Conservation (phyloP, 2,888 invertebrate genomes). For the Phyllotreta striolata region DNA sequence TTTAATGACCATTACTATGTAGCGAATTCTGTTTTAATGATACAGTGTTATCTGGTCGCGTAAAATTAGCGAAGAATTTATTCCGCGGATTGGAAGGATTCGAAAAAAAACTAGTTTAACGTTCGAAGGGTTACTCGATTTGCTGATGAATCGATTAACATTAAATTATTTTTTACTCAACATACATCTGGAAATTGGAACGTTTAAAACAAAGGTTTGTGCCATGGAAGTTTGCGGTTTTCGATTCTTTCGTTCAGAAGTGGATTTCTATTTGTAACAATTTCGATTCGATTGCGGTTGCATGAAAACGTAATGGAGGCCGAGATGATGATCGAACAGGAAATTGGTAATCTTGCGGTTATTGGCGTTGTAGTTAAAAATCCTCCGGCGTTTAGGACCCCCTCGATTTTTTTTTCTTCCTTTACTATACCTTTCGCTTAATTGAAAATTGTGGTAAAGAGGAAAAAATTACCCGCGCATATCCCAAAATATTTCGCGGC, state of each 20-base stretch:
- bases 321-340: slow-evolving; percentile 49
- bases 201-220: slow-evolving; percentile 3
- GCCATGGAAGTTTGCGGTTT: slow-evolving; percentile 23
- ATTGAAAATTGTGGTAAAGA: no score
- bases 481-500: no score
- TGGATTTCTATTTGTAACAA: slow-evolving; percentile 43
- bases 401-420: not conserved
- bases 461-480: no score
- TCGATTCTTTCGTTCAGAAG: slow-evolving; percentile 29
- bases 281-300: slow-evolving; percentile 50
- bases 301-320: slow-evolving; percentile 48
- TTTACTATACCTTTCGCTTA: no score
- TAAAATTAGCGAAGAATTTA: no score
- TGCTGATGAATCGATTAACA: no score
- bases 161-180: no score
- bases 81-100: no score
- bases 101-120: no score
- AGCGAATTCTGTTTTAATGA: not conserved
- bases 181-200: no score
- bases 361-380: slow-evolving; percentile 10
- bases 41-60: no score
- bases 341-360: slow-evolving; percentile 50
- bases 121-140: no score
- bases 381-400: not conserved
- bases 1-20: slow-evolving; percentile 10